phyloP scores from a whole-genome alignment of 2,888 invertebrate genomes.

The Ectemnius continuus region DNA sequence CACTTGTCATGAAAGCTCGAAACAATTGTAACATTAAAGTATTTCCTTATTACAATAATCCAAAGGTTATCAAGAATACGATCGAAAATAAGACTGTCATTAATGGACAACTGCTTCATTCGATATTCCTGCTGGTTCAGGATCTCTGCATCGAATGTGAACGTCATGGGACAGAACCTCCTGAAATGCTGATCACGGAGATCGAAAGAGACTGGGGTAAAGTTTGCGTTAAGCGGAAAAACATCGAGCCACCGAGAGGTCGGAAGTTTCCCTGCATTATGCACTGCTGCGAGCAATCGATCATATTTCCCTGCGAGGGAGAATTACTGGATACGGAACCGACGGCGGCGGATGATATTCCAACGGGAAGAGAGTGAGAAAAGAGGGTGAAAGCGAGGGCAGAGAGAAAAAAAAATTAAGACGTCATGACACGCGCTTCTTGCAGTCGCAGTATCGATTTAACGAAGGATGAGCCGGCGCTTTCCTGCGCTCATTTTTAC shows the following conservation, averaged over 20 bases:
- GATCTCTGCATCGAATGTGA: too few species aligned
- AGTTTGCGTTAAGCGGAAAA: neutral
- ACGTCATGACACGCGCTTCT: slow-evolving; percentile 34
- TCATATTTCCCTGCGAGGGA: slow-evolving; percentile 35
- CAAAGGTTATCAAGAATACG: too few species aligned
- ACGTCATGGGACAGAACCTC: too few species aligned
- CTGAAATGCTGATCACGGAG: too few species aligned
- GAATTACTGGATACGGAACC: slow-evolving; percentile 30
- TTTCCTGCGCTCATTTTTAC: slow-evolving; percentile 9
- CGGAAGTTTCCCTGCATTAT: slow-evolving; percentile 19
- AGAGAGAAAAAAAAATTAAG: slow-evolving; percentile 30
- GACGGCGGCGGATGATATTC: slow-evolving; percentile 12
- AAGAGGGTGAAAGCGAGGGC: too few species aligned
- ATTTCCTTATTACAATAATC: neutral
- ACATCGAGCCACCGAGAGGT: neutral
- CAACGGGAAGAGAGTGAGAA: neutral
- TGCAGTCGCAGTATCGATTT: slow-evolving; percentile 4
- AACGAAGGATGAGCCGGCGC: slow-evolving; percentile 22
- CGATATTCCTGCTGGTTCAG: neutral
- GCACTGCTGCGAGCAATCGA: slow-evolving; percentile 31
- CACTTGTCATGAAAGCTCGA: neutral
- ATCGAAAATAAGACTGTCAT: neutral
- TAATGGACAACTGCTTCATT: neutral
- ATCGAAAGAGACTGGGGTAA: too few species aligned
- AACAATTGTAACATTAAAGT: neutral